phyloP scores from a whole-genome alignment of 2,797 vertebrate genomes.

The Sorex maritimensis region DNA sequence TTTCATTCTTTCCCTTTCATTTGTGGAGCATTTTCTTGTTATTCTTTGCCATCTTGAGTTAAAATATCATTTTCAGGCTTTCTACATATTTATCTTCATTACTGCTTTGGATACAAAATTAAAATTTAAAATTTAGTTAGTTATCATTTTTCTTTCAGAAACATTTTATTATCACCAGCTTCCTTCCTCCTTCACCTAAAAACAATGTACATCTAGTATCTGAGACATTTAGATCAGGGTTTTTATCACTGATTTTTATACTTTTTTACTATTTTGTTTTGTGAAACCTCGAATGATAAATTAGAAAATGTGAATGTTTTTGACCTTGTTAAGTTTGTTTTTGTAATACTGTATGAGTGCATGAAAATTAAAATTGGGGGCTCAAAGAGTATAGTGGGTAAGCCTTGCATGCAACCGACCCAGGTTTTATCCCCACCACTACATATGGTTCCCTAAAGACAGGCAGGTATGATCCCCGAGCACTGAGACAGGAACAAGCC shows the following conservation, averaged over 20 bases:
- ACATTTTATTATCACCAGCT: neutral
- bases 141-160: neutral
- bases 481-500: too few relatives aligned
- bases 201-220: constrained; percentile 17
- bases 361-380: too few relatives aligned
- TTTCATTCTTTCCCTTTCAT: neutral
- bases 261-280: neutral
- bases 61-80: neutral
- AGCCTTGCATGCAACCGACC: too few relatives aligned
- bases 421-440: too few relatives aligned
- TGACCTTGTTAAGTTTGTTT: neutral
- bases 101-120: constrained; percentile 24
- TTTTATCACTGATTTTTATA: neutral
- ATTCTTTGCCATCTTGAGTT: neutral
- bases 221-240: neutral
- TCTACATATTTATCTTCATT: neutral
- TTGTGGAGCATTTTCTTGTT: neutral
- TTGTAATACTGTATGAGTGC: neutral
- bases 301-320: constrained; percentile 6
- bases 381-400: too few relatives aligned
- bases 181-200: neutral
- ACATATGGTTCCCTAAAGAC: too few relatives aligned
- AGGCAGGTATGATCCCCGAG: too few relatives aligned
- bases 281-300: neutral
- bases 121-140: neutral